Conservation (phyloP, 2,797 vertebrate species). For the Setipinna tenuifilis region DNA sequence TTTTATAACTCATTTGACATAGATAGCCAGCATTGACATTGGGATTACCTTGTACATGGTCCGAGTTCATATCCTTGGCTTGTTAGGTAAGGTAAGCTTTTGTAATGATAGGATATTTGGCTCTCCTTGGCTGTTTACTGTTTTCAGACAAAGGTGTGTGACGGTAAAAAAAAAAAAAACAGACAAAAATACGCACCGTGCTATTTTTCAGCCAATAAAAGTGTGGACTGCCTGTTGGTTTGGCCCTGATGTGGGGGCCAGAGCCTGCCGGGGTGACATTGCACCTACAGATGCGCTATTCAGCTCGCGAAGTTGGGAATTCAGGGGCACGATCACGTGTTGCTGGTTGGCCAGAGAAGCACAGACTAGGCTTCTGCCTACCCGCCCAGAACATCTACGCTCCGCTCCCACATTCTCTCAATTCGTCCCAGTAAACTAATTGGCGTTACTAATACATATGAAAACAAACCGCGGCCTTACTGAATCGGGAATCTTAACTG, state of each 20-base stretch:
- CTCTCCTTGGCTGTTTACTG: too few relatives aligned
- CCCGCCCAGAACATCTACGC: conserved; percentile 47
- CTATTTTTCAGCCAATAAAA: neutral
- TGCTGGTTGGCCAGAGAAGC: conserved; percentile 48
- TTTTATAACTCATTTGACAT: too few relatives aligned
- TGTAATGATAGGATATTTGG: too few relatives aligned
- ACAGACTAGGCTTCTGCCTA: neutral
- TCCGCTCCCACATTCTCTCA: conserved; percentile 56
- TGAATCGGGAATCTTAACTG: conserved; percentile 76
- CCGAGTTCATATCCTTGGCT: too few relatives aligned
- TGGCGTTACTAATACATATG: conserved; percentile 82
- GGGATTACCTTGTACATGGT: too few relatives aligned
- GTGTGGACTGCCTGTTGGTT: neutral
- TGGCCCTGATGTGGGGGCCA: neutral
- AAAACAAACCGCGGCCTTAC: conserved; percentile 73
- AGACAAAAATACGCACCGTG: too few relatives aligned
- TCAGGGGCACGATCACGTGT: conserved; percentile 56
- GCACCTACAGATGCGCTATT: conserved; percentile 50
- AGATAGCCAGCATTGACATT: too few relatives aligned
- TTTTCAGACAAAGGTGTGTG: neutral
- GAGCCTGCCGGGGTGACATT: conserved; percentile 10
- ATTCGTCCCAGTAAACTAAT: conserved; percentile 81
- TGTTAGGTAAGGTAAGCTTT: too few relatives aligned
- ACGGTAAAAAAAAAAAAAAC: neutral
- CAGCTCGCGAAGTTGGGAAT: conserved; percentile 41